Evolutionary conservation across 2,113 vertebrate species (phyloP).

Genomic region (Polyodon spathula): DNA sequence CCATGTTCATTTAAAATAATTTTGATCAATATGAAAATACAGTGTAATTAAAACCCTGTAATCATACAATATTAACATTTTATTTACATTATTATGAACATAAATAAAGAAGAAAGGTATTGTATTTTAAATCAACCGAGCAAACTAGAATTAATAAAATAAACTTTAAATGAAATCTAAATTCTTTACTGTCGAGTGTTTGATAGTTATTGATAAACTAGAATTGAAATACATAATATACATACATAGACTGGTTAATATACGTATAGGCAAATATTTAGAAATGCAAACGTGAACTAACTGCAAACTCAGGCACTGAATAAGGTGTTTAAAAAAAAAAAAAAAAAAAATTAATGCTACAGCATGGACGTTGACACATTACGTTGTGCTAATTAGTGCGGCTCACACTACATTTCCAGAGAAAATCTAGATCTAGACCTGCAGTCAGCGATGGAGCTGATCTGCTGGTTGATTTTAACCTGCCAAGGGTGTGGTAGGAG

Average conservation of each 20-base stretch:
- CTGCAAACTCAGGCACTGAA: constrained; percentile 5
- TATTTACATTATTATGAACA: too few species aligned
- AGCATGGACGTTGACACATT: constrained; percentile 17
- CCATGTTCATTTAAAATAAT: too few species aligned
- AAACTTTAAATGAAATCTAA: too few species aligned
- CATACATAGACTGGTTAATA: constrained; percentile 21
- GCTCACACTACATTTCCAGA: not conserved
- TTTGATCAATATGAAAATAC: too few species aligned
- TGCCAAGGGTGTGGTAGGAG: not conserved
- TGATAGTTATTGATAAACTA: constrained; percentile 33
- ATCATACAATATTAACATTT: too few species aligned
- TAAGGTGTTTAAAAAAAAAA: constrained; percentile 20
- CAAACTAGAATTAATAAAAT: too few species aligned
- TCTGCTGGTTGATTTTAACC: not conserved
- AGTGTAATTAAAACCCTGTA: too few species aligned
- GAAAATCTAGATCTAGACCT: not conserved
- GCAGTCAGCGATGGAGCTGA: not conserved
- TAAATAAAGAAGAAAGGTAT: too few species aligned
- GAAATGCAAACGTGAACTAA: constrained; percentile 19
- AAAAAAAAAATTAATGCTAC: constrained; percentile 2
- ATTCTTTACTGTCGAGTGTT: constrained; percentile 1
- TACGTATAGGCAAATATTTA: constrained; percentile 23
- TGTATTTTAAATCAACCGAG: too few species aligned
- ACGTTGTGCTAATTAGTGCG: constrained; percentile 18
- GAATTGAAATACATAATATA: constrained; percentile 23